Evolutionary conservation across 2,888 invertebrate species (phyloP), one percentile per base, ranked within the genome.

Genomic region (Polylopha cassiicola): DNA sequence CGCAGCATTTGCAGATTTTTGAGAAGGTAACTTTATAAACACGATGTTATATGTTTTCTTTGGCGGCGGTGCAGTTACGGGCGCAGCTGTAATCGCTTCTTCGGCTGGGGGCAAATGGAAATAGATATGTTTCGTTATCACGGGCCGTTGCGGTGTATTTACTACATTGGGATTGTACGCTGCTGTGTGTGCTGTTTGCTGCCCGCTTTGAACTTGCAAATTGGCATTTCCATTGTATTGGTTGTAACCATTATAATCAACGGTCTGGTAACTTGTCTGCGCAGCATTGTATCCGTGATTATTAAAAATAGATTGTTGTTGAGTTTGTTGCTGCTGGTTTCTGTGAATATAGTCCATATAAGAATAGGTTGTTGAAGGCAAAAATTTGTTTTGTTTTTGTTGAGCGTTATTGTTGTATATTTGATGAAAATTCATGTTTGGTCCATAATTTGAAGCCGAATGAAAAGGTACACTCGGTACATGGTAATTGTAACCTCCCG

Each of bases 31-130:
- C 73, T 92, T 92, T 69, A 92, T 92, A 81, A 92, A 92, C 70
- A 92, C 87, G 58, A 92, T 92, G 61, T 91, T 92, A 79, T 92
- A 91, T 55, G 89, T 89, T 55, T 91, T 92, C 62, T 90, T 91
- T 10, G 84, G 71, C 9, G 57, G 53, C 6, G 87, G 76, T 1
- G 73, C 71, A 32, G 86, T 71, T 1, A 85, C 81, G 41, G 84
- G 75, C 42, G 76, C 65, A n/a, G 87, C 86, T 44, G 74, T 67
- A 50, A 87, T 86, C 57, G 89, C 88, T 0, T 89, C 87, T 51
- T 91, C 91, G 70, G 91, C 89, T 44, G 92, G 92, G 13, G 92
- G 91, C 1, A 90, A 90, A 58, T 92, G 92, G 7, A 92, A 91
- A 85, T 91, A 92, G 63, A 91, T 89, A 78, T 91, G 89, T 58